phyloP scores from a whole-genome alignment of 2,113 vertebrate species.

The Triplophysa dalaica region DNA sequence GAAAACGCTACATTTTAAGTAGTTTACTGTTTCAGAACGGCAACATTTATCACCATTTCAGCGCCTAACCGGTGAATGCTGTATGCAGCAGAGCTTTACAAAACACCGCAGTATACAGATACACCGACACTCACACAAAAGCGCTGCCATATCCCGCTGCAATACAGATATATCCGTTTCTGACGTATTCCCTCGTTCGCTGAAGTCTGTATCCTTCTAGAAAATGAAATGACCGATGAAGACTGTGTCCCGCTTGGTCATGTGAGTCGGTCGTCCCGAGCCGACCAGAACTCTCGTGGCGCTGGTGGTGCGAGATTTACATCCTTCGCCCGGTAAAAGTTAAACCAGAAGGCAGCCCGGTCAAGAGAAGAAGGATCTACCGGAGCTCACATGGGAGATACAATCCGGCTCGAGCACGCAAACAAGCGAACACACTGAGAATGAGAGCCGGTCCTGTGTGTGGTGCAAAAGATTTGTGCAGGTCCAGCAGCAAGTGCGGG shows the following conservation, averaged over 20 bases:
- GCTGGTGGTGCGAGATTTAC: conserved; percentile 21
- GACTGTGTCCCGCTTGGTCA: conserved; percentile 13
- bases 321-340: conserved; percentile 35
- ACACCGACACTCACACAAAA: conserved; percentile 33
- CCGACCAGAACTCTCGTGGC: conserved; percentile 22
- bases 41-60: background rate
- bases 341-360: conserved; percentile 23
- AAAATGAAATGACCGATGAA: conserved; percentile 1
- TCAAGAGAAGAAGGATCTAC: conserved; percentile 30
- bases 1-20: background rate
- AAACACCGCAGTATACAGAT: conserved; percentile 44
- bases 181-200: background rate
- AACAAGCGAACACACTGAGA: background rate
- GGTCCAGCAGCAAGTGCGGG: conserved; percentile 24
- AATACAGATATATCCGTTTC: background rate
- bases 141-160: conserved; percentile 26
- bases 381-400: conserved; percentile 11
- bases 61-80: conserved; percentile 10
- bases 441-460: background rate
- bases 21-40: background rate
- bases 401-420: background rate
- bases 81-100: conserved; percentile 21
- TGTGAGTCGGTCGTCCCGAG: conserved; percentile 24
- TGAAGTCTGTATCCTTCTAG: conserved; percentile 17
- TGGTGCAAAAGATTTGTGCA: conserved; percentile 16